phyloP scores from a whole-genome alignment of 1,140 invertebrate genomes.

The Heliconius himera region DNA sequence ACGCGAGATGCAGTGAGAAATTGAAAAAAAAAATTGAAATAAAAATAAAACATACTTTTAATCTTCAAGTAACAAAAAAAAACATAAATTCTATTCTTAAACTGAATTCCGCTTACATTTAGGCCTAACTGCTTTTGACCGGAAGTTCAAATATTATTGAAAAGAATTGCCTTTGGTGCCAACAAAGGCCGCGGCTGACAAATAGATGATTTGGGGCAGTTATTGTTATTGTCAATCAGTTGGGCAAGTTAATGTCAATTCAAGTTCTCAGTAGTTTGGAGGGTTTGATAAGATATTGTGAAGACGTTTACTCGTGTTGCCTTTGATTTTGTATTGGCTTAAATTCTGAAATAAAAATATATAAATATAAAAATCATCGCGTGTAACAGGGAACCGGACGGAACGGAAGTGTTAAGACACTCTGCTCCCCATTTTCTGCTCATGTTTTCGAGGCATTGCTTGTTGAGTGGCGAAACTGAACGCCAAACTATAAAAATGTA shows the following conservation, averaged over 20 bases:
- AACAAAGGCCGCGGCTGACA: slow-evolving; percentile 52
- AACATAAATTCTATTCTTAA: neutral
- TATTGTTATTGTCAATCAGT: slow-evolving; percentile 42
- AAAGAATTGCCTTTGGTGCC: slow-evolving; percentile 27
- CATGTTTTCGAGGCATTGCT: no score
- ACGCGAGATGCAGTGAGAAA: no score
- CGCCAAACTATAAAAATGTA: no score
- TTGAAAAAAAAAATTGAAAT: no score
- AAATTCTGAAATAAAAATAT: no score
- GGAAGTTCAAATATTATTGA: slow-evolving; percentile 28
- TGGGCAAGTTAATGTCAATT: slow-evolving; percentile 32
- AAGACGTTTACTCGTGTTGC: neutral
- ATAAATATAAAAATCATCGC: no score
- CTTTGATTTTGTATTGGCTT: neutral
- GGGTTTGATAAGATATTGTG: neutral
- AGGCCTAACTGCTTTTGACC: slow-evolving; percentile 7
- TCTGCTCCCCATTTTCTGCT: no score
- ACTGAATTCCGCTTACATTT: neutral
- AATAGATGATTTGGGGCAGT: slow-evolving; percentile 58
- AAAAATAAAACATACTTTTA: no score
- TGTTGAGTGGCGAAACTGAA: no score
- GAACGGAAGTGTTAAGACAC: no score
- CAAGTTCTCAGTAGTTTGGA: neutral
- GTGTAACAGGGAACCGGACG: no score
- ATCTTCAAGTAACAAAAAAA: no score